Conservation (phyloP, 2,888 invertebrate species). For the Chirona hameri region DNA sequence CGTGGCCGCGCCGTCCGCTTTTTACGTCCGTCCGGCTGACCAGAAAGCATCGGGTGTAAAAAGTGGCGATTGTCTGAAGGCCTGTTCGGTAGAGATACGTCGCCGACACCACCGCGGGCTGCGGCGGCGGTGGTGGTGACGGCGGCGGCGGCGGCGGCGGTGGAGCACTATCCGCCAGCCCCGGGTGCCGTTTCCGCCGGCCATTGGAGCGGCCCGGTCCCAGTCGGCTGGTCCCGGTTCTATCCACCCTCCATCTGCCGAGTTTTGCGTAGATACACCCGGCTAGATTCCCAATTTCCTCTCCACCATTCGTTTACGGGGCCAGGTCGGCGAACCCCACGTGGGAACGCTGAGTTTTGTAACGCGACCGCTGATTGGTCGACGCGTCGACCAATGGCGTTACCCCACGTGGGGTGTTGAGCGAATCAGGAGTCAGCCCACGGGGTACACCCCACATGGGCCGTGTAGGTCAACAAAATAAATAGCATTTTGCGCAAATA, state of each 20-base stretch:
- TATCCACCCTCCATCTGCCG: neutral
- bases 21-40: neutral
- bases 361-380: neutral
- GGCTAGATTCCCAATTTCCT: constrained; percentile 7
- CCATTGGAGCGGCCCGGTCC: neutral
- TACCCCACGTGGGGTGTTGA: neutral
- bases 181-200: neutral
- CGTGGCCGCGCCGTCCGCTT: neutral
- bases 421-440: neutral
- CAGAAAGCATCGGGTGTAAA: neutral
- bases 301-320: neutral
- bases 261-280: constrained; percentile 1
- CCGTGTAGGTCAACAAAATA: constrained; percentile 9
- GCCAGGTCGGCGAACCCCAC: neutral
- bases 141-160: neutral
- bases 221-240: neutral
- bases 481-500: constrained; percentile 26
- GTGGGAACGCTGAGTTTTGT: neutral
- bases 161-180: neutral
- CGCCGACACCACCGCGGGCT: neutral
- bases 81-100: too few relatives aligned
- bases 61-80: neutral
- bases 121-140: too few relatives aligned
- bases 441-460: neutral
- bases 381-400: neutral